Evolutionary conservation across 1,140 invertebrate genomes (phyloP).

Genomic region (Onthophagus taurus): DNA sequence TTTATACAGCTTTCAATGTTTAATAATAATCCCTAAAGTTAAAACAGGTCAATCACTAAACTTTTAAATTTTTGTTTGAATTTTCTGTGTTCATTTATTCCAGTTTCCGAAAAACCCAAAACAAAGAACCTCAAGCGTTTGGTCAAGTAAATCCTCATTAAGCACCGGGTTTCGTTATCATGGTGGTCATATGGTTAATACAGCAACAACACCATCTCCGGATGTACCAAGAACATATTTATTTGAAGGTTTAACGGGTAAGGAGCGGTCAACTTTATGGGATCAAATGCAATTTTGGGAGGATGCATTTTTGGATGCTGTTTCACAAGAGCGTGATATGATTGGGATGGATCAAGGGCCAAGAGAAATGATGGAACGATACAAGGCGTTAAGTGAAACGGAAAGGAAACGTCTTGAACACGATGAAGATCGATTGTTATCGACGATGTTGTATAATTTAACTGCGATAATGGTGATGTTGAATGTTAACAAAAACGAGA

Average conservation of each 20-base stretch:
- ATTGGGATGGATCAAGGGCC: constrained; percentile 99
- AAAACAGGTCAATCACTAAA: too few relatives aligned
- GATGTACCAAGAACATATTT: constrained; percentile 82
- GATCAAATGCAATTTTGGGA: constrained; percentile 99
- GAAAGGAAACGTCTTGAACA: constrained; percentile 94
- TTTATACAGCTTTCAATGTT: constrained; percentile 11
- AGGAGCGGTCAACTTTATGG: constrained; percentile 77
- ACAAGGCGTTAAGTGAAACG: constrained; percentile 85
- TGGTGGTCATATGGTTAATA: constrained; percentile 77
- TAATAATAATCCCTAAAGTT: not conserved
- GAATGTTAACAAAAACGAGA: constrained; percentile 74
- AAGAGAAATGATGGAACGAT: constrained; percentile 98
- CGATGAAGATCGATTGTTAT: constrained; percentile 93
- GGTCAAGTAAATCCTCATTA: constrained; percentile 86
- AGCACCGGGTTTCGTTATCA: constrained; percentile 83
- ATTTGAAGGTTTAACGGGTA: constrained; percentile 72
- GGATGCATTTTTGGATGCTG: constrained; percentile 96
- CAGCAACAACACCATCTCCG: constrained; percentile 70
- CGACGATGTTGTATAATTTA: constrained; percentile 93
- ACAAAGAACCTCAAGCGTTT: constrained; percentile 74
- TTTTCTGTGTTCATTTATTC: too few relatives aligned
- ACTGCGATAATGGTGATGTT: constrained; percentile 95
- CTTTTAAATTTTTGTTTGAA: constrained; percentile 5
- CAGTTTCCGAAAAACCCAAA: constrained; percentile 59
- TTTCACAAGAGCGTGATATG: constrained; percentile 97